Conservation (phyloP, 2,113 vertebrate genomes). For the Eurystomus gularis region DNA sequence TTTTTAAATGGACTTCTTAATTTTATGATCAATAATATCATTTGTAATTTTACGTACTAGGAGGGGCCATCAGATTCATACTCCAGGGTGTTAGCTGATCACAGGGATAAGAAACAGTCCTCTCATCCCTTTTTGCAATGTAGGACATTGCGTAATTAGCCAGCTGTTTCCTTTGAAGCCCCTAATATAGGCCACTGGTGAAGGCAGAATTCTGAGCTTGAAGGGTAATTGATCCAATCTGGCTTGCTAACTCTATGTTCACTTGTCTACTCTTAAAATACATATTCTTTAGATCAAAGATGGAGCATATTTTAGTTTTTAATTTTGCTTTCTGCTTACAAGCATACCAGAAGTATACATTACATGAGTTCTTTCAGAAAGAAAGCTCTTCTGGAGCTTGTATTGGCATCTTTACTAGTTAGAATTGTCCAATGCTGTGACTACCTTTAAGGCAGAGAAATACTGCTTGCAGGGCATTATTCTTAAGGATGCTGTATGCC, state of each 20-base stretch:
- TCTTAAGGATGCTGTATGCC: background rate
- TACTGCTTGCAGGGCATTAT: background rate
- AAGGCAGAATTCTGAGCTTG: background rate
- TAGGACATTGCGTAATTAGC: background rate
- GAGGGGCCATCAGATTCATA: slow-evolving; percentile 12
- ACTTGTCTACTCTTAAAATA: background rate
- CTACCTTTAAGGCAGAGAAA: background rate
- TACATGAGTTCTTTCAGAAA: background rate
- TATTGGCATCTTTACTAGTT: background rate
- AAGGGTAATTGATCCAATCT: background rate
- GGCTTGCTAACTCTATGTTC: background rate
- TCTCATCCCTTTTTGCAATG: background rate
- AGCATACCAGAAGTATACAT: background rate
- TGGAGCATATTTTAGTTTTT: background rate
- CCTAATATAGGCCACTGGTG: background rate
- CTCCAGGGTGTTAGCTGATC: slow-evolving; percentile 18
- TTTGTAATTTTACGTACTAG: slow-evolving; percentile 12
- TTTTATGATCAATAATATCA: slow-evolving; percentile 30
- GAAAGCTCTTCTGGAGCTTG: background rate
- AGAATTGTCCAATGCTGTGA: background rate
- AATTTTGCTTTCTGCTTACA: background rate
- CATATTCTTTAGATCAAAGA: background rate
- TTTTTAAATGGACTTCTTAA: slow-evolving; percentile 38
- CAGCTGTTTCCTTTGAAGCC: slow-evolving; percentile 39
- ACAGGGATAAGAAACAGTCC: background rate